Base-by-base conservation (phyloP, 2,113 vertebrate genomes). In the Clarias gariepinus region DNA sequence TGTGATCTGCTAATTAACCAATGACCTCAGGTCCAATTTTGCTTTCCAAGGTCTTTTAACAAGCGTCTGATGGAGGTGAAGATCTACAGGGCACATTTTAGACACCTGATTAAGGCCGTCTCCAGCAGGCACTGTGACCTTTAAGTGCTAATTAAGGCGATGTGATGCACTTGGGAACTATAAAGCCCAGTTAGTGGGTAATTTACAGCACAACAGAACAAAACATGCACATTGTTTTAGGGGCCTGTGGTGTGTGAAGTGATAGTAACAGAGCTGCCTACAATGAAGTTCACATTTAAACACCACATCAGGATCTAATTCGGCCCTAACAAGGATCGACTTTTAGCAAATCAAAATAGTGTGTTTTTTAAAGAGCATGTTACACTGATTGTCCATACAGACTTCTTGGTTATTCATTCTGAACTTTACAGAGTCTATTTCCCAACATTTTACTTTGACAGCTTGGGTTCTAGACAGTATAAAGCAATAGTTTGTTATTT, bases 1-100 rank as follows among this genome's bases (percentile, higher is more conserved):
- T 87, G 91, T 86, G 61, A 88, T 83, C 87, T 85, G 28, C 89
- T 91, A 91, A 91, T 91, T 91, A 91, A 91, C 87, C 90, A 90
- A 87, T 91, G 87, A 74, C 88, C 90, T 71, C 60, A 86, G 89
- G 89, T 87, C 80, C 81, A 78, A 60, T 90, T 86, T 87, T 78
- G 86, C 88, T 88, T 87, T 80, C 87, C 84, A 88, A 84, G 63
- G 81, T n/a, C 81, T 89, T 83, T 69, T 69, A 88, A 73, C 85
- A 91, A 89, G 90, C 61, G 78, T 30, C 57, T 90, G 74, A 58
- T 23, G 64, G 53, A 60, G 57, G 28, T 41, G 16, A 23, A 33
- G 64, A 36, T 80, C 78, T 81, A 36, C 78, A 25, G 78, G 57
- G 57, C 78, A 61, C 57, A n/a, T 81, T 61, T 36, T 23, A 33